phyloP scores from a whole-genome alignment of 2,888 invertebrate genomes.

The Leptopilina drosophilae region DNA sequence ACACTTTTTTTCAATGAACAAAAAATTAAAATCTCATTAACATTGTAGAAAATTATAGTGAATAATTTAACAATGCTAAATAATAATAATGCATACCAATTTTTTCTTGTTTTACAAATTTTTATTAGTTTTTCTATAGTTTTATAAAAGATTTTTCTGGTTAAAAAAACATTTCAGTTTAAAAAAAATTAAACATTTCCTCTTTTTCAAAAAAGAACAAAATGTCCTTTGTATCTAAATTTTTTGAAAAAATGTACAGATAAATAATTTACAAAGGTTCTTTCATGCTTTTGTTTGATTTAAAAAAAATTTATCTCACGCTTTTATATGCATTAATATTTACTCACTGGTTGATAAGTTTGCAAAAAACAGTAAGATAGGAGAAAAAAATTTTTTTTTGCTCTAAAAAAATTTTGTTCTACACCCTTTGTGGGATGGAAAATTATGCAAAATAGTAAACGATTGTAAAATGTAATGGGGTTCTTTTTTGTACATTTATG shows the following conservation, averaged over 20 bases:
- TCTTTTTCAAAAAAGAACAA: slow-evolving; percentile 6
- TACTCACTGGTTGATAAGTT: neutral
- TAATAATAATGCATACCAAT: too few relatives aligned
- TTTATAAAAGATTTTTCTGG: too few relatives aligned
- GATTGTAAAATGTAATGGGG: neutral
- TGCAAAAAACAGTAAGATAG: neutral
- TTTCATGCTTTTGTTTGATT: slow-evolving; percentile 23
- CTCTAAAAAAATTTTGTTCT: too few relatives aligned
- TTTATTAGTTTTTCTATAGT: too few relatives aligned
- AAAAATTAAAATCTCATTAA: too few relatives aligned
- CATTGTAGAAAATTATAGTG: too few relatives aligned
- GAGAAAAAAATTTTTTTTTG: neutral
- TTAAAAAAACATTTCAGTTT: too few relatives aligned
- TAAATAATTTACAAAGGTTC: neutral
- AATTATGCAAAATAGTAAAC: slow-evolving; percentile 21
- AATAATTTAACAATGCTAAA: too few relatives aligned
- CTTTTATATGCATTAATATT: neutral
- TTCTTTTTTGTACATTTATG: neutral
- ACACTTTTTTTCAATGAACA: too few relatives aligned
- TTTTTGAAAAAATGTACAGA: neutral
- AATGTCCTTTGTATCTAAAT: neutral
- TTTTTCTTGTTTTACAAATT: too few relatives aligned
- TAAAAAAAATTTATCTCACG: neutral
- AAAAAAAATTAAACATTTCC: too few relatives aligned
- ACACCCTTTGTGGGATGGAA: too few relatives aligned